Conservation (phyloP, 2,888 invertebrate species). For the Diarsia rubi region DNA sequence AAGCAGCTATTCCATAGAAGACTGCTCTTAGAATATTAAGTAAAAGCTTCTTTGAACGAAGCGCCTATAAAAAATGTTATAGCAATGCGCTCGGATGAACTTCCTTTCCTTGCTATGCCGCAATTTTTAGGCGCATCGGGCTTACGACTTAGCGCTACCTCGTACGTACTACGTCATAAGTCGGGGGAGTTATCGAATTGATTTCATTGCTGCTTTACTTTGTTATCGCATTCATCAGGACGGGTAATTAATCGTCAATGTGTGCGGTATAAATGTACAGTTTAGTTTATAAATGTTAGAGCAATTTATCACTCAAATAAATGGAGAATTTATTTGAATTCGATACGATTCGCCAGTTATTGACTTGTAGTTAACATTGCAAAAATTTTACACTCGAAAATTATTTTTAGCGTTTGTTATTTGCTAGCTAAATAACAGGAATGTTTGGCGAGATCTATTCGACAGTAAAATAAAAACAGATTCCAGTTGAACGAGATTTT, state of each 20-base stretch:
- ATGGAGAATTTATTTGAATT: constrained; percentile 32
- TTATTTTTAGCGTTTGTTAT: constrained; percentile 50
- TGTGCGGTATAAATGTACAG: background rate
- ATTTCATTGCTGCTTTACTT: constrained; percentile 41
- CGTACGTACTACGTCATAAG: constrained; percentile 26
- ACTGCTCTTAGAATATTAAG: constrained; percentile 63
- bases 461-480: constrained; percentile 45
- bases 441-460: constrained; percentile 45
- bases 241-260: constrained; percentile 15
- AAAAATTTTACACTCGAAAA: constrained; percentile 19
- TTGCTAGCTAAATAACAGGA: constrained; percentile 44
- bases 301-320: background rate
- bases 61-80: constrained; percentile 68
- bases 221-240: constrained; percentile 13
- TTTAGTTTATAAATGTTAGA: background rate
- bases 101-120: constrained; percentile 61
- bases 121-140: constrained; percentile 66
- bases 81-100: constrained; percentile 65
- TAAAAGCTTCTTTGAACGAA: constrained; percentile 55
- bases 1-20: constrained; percentile 61
- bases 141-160: constrained; percentile 45
- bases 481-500: constrained; percentile 39
- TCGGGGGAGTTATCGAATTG: constrained; percentile 34
- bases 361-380: constrained; percentile 23
- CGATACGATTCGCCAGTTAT: constrained; percentile 3